A percentile compares a stretch with the other conserved stretches of the same genome.
phyloP scores from a whole-genome alignment of 1,140 invertebrate genomes.

The Trichonephila clavata region DNA sequence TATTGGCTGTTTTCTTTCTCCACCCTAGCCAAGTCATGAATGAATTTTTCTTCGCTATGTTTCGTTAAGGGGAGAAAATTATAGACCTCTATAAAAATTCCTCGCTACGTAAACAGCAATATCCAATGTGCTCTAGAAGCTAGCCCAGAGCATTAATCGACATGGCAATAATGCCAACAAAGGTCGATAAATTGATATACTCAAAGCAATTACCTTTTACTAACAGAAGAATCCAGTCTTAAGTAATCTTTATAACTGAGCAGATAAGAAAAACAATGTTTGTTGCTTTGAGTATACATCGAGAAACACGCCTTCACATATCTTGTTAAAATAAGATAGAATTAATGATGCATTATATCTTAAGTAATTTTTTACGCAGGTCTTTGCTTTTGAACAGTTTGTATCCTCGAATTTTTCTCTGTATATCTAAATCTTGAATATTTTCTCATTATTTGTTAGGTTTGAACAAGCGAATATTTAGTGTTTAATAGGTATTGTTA shows the following conservation, averaged over 20 bases:
- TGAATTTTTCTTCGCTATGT: not conserved
- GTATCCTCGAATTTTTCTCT: too few relatives aligned
- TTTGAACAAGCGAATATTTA: too few relatives aligned
- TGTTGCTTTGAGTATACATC: constrained; percentile 2
- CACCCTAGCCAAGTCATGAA: not conserved
- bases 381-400: too few relatives aligned
- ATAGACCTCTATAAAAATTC: constrained; percentile 8
- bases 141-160: constrained; percentile 43
- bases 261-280: not conserved
- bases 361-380: too few relatives aligned
- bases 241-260: not conserved
- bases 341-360: too few relatives aligned
- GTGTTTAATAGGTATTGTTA: too few relatives aligned
- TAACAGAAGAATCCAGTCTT: constrained; percentile 22
- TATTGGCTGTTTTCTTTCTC: not conserved
- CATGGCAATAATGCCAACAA: constrained; percentile 33
- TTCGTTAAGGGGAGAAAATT: constrained; percentile 2
- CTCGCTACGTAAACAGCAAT: constrained; percentile 7
- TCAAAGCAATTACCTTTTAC: constrained; percentile 40
- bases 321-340: too few relatives aligned
- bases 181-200: constrained; percentile 50
- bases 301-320: not conserved
- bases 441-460: too few relatives aligned
- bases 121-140: not conserved
- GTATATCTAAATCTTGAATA: too few relatives aligned